Evolutionary conservation across 2,797 vertebrate genomes (phyloP).

Genomic region (Alosa sapidissima): DNA sequence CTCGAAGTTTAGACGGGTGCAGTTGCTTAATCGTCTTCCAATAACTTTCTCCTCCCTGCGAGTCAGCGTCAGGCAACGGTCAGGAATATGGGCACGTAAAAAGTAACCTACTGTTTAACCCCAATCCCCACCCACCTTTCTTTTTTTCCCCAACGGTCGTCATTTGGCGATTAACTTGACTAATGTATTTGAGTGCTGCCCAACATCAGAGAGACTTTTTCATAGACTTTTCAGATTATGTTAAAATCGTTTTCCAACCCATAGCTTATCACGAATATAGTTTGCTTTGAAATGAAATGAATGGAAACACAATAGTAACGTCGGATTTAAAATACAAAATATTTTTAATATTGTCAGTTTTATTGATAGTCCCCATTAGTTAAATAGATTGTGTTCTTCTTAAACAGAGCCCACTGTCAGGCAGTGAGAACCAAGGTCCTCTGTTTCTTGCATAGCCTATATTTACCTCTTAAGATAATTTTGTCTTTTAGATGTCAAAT

Average conservation of each 20-base stretch:
- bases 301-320: background rate
- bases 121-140: background rate
- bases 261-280: background rate
- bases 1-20: background rate
- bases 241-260: background rate
- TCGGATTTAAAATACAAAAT: background rate
- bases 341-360: background rate
- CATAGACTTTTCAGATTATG: background rate
- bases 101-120: background rate
- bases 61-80: background rate
- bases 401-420: background rate
- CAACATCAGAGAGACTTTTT: background rate
- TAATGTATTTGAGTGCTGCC: background rate
- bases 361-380: background rate
- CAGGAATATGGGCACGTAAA: constrained; percentile 12
- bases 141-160: background rate
- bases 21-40: constrained; percentile 1
- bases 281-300: background rate
- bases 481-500: too few relatives aligned
- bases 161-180: background rate
- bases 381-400: too few relatives aligned
- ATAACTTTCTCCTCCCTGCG: constrained; percentile 10
- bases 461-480: too few relatives aligned
- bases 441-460: too few relatives aligned
- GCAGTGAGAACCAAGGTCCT: background rate